phyloP scores from a whole-genome alignment of 2,888 invertebrate genomes.

The Harpalus rubripes region DNA sequence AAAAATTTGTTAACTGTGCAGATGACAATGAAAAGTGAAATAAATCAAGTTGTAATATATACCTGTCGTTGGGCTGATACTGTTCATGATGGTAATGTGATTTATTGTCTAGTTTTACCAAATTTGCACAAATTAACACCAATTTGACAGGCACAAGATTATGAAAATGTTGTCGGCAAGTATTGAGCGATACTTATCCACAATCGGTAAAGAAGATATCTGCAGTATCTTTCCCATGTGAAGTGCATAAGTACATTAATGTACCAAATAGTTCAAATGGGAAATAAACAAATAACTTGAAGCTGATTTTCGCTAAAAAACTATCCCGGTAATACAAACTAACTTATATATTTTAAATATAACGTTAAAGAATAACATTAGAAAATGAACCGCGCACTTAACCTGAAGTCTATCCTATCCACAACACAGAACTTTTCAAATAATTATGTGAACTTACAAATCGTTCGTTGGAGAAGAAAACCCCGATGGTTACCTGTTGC shows the following conservation, averaged over 20 bases:
- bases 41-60: slow-evolving; percentile 67
- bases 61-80: slow-evolving; percentile 74
- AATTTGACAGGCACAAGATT: slow-evolving; percentile 61
- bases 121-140: slow-evolving; percentile 57
- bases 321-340: background rate
- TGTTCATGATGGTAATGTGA: slow-evolving; percentile 72
- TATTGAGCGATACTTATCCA: slow-evolving; percentile 55
- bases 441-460: slow-evolving; percentile 69
- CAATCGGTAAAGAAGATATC: slow-evolving; percentile 54
- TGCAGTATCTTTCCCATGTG: slow-evolving; percentile 13
- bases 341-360: background rate
- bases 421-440: slow-evolving; percentile 54
- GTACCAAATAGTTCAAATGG: background rate
- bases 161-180: slow-evolving; percentile 60
- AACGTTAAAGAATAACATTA: background rate
- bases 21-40: background rate
- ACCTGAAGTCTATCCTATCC: slow-evolving; percentile 47
- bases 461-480: slow-evolving; percentile 83
- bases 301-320: background rate
- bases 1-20: background rate
- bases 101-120: slow-evolving; percentile 46
- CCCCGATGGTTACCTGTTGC: slow-evolving; percentile 90
- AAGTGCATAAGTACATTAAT: background rate
- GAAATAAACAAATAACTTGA: slow-evolving; percentile 4
- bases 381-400: slow-evolving; percentile 52